These are phyloP conservation scores for Sipha flava DNA, from an alignment of 1,140 invertebrate species.

Conservation along the genomic window DNA sequence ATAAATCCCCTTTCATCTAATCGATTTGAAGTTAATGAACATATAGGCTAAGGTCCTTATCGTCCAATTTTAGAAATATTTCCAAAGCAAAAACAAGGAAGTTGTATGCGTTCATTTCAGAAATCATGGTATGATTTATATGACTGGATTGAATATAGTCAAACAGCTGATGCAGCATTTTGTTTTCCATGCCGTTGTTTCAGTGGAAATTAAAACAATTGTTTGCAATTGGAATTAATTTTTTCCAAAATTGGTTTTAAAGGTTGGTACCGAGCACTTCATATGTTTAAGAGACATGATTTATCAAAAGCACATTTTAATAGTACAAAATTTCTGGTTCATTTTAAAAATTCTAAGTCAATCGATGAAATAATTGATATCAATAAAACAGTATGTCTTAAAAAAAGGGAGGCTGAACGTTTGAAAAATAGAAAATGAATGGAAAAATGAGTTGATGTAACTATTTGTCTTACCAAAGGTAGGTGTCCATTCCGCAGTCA, in stretches of 20 bases:
- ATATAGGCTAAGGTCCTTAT: not conserved
- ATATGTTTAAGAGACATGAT: too few relatives aligned
- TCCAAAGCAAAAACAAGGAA: not conserved
- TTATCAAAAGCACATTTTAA: too few relatives aligned
- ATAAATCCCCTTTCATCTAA: not conserved
- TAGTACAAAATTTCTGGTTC: too few relatives aligned
- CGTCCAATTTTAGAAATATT: not conserved
- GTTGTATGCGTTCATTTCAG: not conserved
- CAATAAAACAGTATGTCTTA: too few relatives aligned
- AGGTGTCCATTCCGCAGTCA: not conserved
- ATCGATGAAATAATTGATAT: too few relatives aligned
- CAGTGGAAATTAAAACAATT: not conserved
- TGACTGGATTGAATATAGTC: not conserved
- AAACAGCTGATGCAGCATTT: not conserved
- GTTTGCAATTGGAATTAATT: not conserved
- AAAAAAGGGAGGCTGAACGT: too few relatives aligned
- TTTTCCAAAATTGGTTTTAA: too few relatives aligned
- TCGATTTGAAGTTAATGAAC: not conserved
- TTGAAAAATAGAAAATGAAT: not conserved
- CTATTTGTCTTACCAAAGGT: not conserved
- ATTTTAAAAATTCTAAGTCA: too few relatives aligned
- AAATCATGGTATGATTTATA: not conserved
- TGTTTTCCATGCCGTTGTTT: not conserved
- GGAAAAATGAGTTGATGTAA: not conserved
- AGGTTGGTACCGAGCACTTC: too few relatives aligned